Percentiles rank a stretch among this genome's conserved stretches.
These are phyloP conservation scores for Hylomyscus alleni DNA, from an alignment of 2,797 vertebrate genomes.

Conservation along the genomic window DNA sequence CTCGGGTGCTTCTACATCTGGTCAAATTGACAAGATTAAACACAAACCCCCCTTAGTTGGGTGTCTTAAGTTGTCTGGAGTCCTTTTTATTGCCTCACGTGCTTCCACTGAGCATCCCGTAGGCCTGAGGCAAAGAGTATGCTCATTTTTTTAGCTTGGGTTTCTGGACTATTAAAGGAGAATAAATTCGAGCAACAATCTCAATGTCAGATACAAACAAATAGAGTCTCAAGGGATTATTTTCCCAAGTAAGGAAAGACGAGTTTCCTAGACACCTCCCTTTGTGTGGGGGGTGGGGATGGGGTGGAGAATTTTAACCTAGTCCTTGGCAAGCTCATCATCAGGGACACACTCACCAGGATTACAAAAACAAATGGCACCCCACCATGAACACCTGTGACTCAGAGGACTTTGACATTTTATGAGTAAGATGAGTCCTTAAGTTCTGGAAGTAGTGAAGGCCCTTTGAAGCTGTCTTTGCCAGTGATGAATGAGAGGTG, in stretches of 20 bases:
- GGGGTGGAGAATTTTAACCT: neutral
- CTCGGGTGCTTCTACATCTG: neutral
- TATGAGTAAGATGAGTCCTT: neutral
- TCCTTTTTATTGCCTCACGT: neutral
- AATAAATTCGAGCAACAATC: neutral
- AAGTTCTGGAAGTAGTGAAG: neutral
- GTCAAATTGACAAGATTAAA: neutral
- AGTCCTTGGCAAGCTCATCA: too few relatives aligned
- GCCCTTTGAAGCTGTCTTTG: neutral
- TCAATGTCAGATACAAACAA: neutral
- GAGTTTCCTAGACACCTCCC: neutral
- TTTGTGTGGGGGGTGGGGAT: neutral
- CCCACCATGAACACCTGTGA: neutral
- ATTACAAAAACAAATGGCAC: neutral
- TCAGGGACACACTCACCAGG: neutral
- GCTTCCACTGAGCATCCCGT: neutral
- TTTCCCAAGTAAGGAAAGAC: neutral
- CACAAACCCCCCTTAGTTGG: neutral
- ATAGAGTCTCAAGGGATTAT: neutral
- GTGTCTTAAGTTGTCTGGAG: neutral
- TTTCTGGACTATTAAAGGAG: neutral
- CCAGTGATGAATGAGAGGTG: neutral
- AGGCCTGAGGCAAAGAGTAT: neutral
- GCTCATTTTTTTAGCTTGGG: slow-evolving; percentile 19
- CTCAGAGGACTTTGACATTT: neutral